Evolutionary conservation across 35 echinoderm and acorn worm genomes (phyloP).

Genomic region (Hemicentrotus pulcherrimus): DNA sequence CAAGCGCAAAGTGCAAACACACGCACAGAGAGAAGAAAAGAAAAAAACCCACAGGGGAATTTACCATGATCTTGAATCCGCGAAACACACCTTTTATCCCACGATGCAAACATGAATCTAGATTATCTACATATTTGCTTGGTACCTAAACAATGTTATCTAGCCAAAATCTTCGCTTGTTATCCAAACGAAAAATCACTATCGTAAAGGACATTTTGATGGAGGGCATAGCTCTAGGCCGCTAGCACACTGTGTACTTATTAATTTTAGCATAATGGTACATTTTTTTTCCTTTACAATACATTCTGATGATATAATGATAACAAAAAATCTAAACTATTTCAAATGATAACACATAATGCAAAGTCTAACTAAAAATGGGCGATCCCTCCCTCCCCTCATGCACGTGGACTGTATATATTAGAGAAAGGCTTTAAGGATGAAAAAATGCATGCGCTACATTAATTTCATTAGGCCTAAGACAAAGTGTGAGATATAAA

Average conservation of each 20-base stretch:
- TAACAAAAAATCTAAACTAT: too few species aligned
- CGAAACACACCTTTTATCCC: too few species aligned
- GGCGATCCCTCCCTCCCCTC: too few species aligned
- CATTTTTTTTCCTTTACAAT: too few species aligned
- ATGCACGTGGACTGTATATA: too few species aligned
- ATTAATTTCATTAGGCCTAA: too few species aligned
- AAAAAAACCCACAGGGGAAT: neutral
- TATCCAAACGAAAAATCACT: neutral
- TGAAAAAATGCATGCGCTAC: too few species aligned
- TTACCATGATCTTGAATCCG: neutral
- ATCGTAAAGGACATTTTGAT: neutral
- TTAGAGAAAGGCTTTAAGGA: too few species aligned
- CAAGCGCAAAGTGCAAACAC: neutral
- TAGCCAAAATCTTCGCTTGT: neutral
- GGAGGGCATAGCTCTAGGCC: neutral
- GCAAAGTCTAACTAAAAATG: too few species aligned
- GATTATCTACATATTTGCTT: conserved; percentile 5
- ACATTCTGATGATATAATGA: too few species aligned
- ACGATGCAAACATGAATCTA: neutral
- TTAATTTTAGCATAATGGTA: neutral
- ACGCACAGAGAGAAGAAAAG: neutral
- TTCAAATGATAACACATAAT: too few species aligned
- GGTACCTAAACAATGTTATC: neutral
- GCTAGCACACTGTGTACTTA: neutral
- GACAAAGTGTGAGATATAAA: too few species aligned